Evolutionary conservation across 2,888 invertebrate species (phyloP), one percentile per base, ranked within the genome.

Genomic region (Portevinia maculata): DNA sequence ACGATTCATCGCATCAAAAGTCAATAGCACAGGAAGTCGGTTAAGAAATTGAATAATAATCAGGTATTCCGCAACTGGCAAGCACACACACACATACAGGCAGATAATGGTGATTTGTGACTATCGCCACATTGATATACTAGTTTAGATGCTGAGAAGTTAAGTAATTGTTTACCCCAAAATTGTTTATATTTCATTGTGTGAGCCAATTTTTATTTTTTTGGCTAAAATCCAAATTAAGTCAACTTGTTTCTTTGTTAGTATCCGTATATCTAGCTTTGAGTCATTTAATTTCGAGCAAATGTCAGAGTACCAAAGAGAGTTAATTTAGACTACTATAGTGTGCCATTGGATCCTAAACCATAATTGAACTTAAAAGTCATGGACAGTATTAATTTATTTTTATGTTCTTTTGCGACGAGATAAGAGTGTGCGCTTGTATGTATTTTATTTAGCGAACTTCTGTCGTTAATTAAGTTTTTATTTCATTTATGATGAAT

Each of bases 1-100:
- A 78, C 64, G 34, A 44, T 44, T 73, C 50, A 59, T 59, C 59
- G 30, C 64, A 70, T 70, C 64, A 65, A 65, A 62, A 73, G 74
- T 79, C 79, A 79, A 67, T 69, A 79, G 67, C 79, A 79, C 74
- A 79, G 79, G 79, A 79, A 79, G 79, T 74, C 65, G 52, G 46
- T 34, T 17, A 60, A 65, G 74, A 69, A 73, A 67, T 62, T 67
- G 79, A 79, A 79, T 79, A 74, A 79, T 74, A 74, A 79, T 73
- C 50, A 73, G 41, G 7, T 24, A 24, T 24, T 24, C 24, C 24
- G 24, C 37, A 37, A 37, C 15, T 37, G n/a, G 7, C 5, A 48
- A 1, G 15, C n/a, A 50, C 34, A 50, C 32, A 19, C 41, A 30
- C 15, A 41, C 15, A 19, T 15, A 24, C 24, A 24, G 24, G 5